phyloP scores from a whole-genome alignment of 2,797 vertebrate species.

The Sebastes melanostomus region DNA sequence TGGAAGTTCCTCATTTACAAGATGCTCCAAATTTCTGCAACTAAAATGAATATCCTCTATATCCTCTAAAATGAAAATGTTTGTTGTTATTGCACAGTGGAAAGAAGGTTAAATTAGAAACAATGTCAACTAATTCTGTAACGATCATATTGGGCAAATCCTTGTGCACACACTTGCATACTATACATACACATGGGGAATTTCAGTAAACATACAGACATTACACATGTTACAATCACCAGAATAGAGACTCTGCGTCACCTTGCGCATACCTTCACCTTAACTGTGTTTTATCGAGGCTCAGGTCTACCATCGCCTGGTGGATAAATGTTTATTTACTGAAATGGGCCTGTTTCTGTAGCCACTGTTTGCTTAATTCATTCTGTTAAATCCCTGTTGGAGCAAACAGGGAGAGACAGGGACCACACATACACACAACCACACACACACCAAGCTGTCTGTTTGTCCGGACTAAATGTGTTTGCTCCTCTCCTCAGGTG shows the following conservation, averaged over 20 bases:
- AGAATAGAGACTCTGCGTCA: neutral
- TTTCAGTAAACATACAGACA: neutral
- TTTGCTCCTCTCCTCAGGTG: constrained; percentile 56
- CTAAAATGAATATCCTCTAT: neutral
- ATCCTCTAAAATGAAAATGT: neutral
- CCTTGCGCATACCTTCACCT: neutral
- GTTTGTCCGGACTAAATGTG: constrained; percentile 60
- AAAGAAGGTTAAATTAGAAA: neutral
- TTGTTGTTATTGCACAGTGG: neutral
- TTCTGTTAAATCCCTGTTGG: constrained; percentile 45
- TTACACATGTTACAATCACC: neutral
- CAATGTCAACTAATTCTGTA: neutral
- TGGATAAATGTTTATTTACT: constrained; percentile 41
- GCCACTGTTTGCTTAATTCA: constrained; percentile 53
- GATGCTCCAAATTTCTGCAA: neutral
- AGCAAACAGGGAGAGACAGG: constrained; percentile 25
- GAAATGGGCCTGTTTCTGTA: constrained; percentile 30
- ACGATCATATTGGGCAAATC: neutral
- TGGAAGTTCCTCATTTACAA: neutral
- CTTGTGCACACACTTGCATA: neutral
- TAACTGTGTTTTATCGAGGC: constrained; percentile 19
- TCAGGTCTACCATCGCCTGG: neutral
- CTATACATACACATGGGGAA: neutral
- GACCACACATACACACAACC: neutral
- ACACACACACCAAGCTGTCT: constrained; percentile 24